Percentiles rank a stretch among this genome's conserved stretches.
Conservation (phyloP, 2,888 invertebrate species). For the Gastracanthus pulcherrimus region DNA sequence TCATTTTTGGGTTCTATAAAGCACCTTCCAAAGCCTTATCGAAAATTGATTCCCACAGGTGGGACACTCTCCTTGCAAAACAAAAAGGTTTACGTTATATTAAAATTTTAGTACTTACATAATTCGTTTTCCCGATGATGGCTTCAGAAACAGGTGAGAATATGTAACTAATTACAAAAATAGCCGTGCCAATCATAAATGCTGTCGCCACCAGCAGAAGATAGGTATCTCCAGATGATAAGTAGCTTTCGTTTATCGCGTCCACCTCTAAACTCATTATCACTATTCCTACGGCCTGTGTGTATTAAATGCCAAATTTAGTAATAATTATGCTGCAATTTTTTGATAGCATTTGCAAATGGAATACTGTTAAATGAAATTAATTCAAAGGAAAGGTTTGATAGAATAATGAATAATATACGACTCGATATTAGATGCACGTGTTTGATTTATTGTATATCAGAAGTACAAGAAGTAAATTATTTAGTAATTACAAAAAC, state of each 20-base stretch:
- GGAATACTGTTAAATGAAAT: no score
- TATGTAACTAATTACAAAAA: constrained; percentile 55
- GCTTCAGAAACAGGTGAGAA: constrained; percentile 56
- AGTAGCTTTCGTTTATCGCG: constrained; percentile 16
- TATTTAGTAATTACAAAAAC: background rate
- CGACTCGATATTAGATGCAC: background rate
- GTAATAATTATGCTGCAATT: no score
- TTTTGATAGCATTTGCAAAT: no score
- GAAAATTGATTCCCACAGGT: no score
- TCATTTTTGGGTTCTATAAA: no score
- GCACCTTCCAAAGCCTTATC: no score
- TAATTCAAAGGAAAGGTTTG: background rate
- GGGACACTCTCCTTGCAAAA: no score
- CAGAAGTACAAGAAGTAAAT: background rate
- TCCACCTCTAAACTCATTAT: constrained; percentile 46
- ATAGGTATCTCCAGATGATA: constrained; percentile 42
- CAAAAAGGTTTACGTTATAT: no score
- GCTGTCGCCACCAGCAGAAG: constrained; percentile 51
- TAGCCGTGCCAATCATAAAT: constrained; percentile 56
- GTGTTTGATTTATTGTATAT: background rate
- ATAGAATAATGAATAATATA: background rate
- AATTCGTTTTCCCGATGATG: constrained; percentile 55
- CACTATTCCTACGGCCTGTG: constrained; percentile 45
- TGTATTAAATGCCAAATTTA: background rate
- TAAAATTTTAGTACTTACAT: constrained; percentile 35